Conservation (phyloP, 2,113 vertebrate genomes). For the Patagioenas fasciata region DNA sequence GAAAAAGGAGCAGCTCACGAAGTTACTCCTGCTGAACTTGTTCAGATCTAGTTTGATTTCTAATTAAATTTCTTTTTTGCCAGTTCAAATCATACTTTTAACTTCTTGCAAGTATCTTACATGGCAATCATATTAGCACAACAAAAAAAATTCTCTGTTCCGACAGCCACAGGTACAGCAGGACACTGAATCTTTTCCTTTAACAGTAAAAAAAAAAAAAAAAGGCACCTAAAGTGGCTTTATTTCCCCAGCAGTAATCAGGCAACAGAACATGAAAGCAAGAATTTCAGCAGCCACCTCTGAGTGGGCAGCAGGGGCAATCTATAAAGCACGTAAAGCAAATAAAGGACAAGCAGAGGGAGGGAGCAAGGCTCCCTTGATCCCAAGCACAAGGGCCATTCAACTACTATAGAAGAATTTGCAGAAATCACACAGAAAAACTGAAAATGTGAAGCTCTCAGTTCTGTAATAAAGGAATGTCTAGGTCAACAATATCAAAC, state of each 20-base stretch:
- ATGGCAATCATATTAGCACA: neutral
- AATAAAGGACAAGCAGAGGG: neutral
- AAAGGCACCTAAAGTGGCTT: neutral
- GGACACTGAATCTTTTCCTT: neutral
- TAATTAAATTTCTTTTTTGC: constrained; percentile 1
- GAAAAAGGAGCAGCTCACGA: neutral
- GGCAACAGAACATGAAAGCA: neutral
- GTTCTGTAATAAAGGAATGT: neutral
- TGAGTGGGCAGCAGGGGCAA: neutral
- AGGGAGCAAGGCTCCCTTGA: neutral
- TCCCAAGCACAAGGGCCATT: neutral
- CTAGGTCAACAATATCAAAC: neutral
- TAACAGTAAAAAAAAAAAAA: neutral
- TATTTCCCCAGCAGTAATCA: neutral
- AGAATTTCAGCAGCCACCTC: neutral
- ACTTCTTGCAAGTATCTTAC: neutral
- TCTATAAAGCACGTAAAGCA: neutral
- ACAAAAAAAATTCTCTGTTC: neutral
- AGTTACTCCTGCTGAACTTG: constrained; percentile 10
- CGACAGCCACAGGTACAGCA: neutral
- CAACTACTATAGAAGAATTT: neutral
- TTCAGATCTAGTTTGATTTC: constrained; percentile 10
- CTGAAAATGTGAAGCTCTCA: neutral
- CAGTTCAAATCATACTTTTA: neutral
- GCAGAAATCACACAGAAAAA: neutral